Evolutionary conservation across 1,140 invertebrate genomes (phyloP), one percentile per base, ranked within the genome.

Genomic region (Magallana angulata): DNA sequence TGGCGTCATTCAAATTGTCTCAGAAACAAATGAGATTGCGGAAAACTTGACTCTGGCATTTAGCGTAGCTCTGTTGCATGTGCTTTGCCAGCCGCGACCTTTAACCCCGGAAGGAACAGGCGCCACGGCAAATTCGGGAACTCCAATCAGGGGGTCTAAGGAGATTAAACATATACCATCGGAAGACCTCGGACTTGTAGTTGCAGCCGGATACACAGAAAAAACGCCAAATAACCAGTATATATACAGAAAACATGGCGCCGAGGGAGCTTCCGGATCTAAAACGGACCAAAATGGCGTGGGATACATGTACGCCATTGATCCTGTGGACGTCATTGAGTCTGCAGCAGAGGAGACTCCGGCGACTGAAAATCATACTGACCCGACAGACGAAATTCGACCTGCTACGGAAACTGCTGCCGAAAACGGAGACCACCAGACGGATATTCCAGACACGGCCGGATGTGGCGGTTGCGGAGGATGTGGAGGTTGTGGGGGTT

Each of bases 11-110:
- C 81, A 84, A 1, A 84, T 89, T 11, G 85, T 82, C 1, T 87
- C 85, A 4, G 87, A 89, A 4, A 80, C 59, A 56, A 83, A 89
- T 58, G 91, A 93, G 36, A 89, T 94, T 12, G 92, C 90, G 8
- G 92, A 94, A 86, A 93, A 93, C 81, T 85, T 94, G 9, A 91
- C 90, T 30, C 57, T 94, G 24, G 89, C 93, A 6, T 93, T 94
- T 83, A 90, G 90, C 64, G 91, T 93, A 5, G 91, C 93, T 7
- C 85, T 94, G 2, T 89, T 94, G 6, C 92, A 93, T 87, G 92
- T 93, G 12, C 89, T 93, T 9, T 91, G 89, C 82, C 91, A 93
- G 48, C 91, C 91, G n/a, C 90, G 88, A 36, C 86, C 87, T 16
- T 24, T 30, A 5, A 85, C 71, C 12, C 80, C 82, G n/a, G n/a